Evolutionary conservation across 35 echinoderm and acorn worm species (phyloP).

Genomic region (Nesometra sesokonis): DNA sequence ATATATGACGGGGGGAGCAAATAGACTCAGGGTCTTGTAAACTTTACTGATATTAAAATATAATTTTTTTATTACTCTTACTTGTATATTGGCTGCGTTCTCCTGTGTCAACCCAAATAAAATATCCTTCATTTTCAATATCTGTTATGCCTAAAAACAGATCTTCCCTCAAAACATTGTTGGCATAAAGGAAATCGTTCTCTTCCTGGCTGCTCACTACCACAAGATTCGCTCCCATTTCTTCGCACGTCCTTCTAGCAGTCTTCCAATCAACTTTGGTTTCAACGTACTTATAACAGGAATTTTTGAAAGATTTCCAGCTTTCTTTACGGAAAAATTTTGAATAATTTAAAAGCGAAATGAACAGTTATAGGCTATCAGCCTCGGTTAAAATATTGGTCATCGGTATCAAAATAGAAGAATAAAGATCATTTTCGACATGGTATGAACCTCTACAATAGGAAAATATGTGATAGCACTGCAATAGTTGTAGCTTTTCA

Average conservation of each 20-base stretch:
- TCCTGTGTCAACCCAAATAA: not conserved
- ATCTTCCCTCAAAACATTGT: not conserved
- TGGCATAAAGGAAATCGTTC: not conserved
- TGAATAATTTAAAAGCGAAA: no score
- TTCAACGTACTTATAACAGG: not conserved
- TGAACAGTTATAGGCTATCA: no score
- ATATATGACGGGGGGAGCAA: no score
- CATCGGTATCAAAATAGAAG: no score
- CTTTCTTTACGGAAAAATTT: not conserved
- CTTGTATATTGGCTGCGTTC: not conserved
- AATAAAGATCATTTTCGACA: no score
- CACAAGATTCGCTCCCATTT: not conserved
- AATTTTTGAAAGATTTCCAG: not conserved
- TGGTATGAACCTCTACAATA: no score
- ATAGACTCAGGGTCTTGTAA: no score
- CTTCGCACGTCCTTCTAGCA: not conserved
- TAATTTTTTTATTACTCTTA: no score
- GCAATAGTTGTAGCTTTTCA: no score
- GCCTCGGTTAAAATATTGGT: no score
- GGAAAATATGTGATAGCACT: no score
- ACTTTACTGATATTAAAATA: no score
- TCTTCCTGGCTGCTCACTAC: not conserved
- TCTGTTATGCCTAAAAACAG: not conserved
- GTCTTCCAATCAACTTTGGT: not conserved
- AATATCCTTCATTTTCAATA: not conserved